Evolutionary conservation across 2,888 invertebrate genomes (phyloP), one percentile per base, ranked within the genome.

Genomic region (Ptilodon capucinus): DNA sequence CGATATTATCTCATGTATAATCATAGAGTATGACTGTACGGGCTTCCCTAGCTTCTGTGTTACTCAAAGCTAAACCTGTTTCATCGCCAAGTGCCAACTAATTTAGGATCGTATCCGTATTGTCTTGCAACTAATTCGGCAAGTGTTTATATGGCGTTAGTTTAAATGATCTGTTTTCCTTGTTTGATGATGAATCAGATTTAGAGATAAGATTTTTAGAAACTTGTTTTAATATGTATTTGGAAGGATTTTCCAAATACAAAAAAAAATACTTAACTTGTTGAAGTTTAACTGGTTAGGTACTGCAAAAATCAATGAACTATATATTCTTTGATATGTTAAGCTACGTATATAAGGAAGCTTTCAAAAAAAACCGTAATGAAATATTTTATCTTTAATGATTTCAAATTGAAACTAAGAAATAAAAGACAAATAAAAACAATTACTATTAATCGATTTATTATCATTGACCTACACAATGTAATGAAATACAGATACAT

Each of bases 391-490:
- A n/a, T n/a, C n/a, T n/a, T n/a, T n/a, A 23, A 23, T 23, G 23
- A 21, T 19, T 40, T 4, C n/a, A 64, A 50, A 57, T 1, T 17
- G 4, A 17, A 35, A 4, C 7, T 36, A 36, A 18, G 11, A 17
- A 28, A n/a, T 3, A 28, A 11, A 28, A 2, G 8, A 19, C n/a
- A 54, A 56, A 44, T 53, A 51, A 57, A 60, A 74, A 74, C 32
- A 74, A 60, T 45, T 48, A n/a, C 40, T 74, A 83, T 79, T 81
- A 77, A 76, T 82, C 74, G 82, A 82, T 89, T 90, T 88, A 89
- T 88, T 88, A 82, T 74, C 82, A 83, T 84, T 80, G 79, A 81
- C 81, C 74, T 77, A 81, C 71, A 81, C 76, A 84, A 82, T 84
- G 75, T 74, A 82, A 79, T 78, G 65, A 65, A 78, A 85, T 84